Evolutionary conservation across 2,113 vertebrate genomes (phyloP), one percentile per base, ranked within the genome.

Genomic region (Ellobius talpinus): DNA sequence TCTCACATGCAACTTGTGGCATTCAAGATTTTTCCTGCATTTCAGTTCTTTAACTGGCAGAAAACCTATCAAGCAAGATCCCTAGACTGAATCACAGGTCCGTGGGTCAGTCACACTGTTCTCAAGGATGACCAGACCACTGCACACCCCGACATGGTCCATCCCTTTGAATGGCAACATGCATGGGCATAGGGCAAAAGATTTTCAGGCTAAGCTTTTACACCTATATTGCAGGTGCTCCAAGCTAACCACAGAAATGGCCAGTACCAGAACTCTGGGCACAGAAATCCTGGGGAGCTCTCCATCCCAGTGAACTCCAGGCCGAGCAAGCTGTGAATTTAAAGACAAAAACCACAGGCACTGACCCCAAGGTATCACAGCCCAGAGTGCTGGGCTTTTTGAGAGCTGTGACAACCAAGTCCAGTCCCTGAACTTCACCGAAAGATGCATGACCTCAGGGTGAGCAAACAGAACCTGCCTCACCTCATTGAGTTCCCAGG

Each of bases 161-260:
- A 1, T 3, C 8, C 0, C 4, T 31, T 13, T 7, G 42, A 72
- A 31, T 7, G 47, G 74, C 11, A 13, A 7, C 19, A 8, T 0
- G 42, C 58, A 6, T 11, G 0, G 7, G 14, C 11, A 5, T 7
- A 2, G 26, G 26, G 52, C 11, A 11, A 45, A n/a, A 17, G 33
- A 5, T 24, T 16, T 31, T 8, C 84, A 19, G 61, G 55, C 3
- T 3, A 45, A 52, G 50, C 11, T 1, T 5, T 0, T 1, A 10
- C 8, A 6, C 11, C 6, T 14, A 0, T 0, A 2, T 0, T 1
- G 52, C 11, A 3, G 42, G 42, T 14, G 8, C 0, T 0, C 21
- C n/a, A 17, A 0, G 3, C 36, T 10, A 63, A 82, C 31, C 78
- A 47, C 52, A 16, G 13, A 31, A 50, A 5, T 0, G 14, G 91